These are phyloP conservation scores for Prosapia bicincta DNA, from an alignment of 2,888 invertebrate genomes.

Conservation along the genomic window DNA sequence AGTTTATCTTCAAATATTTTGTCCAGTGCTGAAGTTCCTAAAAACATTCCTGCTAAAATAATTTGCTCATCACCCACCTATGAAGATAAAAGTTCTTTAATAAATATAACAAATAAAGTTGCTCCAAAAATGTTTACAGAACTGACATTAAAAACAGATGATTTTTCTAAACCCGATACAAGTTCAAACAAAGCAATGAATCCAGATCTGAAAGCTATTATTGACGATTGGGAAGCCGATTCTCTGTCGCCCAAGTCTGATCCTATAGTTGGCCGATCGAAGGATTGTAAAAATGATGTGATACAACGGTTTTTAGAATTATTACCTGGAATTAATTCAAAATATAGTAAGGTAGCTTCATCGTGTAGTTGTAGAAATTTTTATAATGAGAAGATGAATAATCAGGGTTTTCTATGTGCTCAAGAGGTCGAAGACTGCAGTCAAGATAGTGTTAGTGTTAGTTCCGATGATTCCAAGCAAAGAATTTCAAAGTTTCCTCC, in stretches of 20 bases:
- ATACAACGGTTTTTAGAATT: slow-evolving; percentile 21
- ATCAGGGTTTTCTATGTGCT: not conserved
- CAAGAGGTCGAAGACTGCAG: not conserved
- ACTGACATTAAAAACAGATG: not conserved
- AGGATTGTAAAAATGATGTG: slow-evolving; percentile 14
- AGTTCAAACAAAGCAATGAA: slow-evolving; percentile 1
- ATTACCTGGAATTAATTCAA: slow-evolving; percentile 10
- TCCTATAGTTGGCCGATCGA: not conserved
- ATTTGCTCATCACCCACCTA: not conserved
- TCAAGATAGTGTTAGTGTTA: not conserved
- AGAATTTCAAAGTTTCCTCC: not conserved
- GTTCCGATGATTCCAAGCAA: not conserved
- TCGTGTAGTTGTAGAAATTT: not conserved
- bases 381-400: not conserved
- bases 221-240: slow-evolving; percentile 39
- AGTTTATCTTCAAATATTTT: not conserved
- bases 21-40: not conserved
- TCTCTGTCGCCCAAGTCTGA: slow-evolving; percentile 23
- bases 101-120: not conserved
- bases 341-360: not conserved
- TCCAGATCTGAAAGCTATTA: slow-evolving; percentile 32
- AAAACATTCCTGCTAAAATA: not conserved
- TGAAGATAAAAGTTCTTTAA: not conserved
- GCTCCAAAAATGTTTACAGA: not conserved
- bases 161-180: not conserved